Percentiles rank a stretch among this genome's conserved stretches.
Evolutionary conservation across 1,140 invertebrate genomes (phyloP).

Genomic region (Campoletis sonorensis): DNA sequence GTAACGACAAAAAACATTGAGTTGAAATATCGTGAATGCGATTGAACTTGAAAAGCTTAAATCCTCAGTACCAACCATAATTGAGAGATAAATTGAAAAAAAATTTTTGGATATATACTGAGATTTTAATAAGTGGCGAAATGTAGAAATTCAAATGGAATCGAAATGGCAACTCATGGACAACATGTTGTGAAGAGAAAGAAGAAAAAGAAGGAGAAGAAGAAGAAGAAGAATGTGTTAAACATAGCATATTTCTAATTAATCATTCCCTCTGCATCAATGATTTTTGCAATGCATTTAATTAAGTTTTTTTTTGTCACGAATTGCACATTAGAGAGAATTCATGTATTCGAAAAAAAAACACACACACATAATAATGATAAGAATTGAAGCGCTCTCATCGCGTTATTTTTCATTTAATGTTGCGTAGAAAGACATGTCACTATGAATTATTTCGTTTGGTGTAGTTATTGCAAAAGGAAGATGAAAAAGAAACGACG

Average conservation of each 20-base stretch:
- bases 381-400: neutral
- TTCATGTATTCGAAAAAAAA: slow-evolving; percentile 33
- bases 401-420: slow-evolving; percentile 14
- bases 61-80: neutral
- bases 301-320: slow-evolving; percentile 23
- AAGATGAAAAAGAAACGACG: slow-evolving; percentile 8
- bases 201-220: too few relatives aligned
- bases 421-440: neutral
- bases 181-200: neutral
- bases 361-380: neutral
- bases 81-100: neutral
- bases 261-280: slow-evolving; percentile 34
- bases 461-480: slow-evolving; percentile 18
- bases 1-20: too few relatives aligned
- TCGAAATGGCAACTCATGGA: neutral
- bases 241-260: slow-evolving; percentile 28
- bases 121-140: neutral
- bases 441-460: neutral
- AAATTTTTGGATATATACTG: neutral
- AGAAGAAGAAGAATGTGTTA: slow-evolving; percentile 20
- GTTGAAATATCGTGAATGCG: neutral
- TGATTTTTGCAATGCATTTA: slow-evolving; percentile 25
- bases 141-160: neutral
- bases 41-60: neutral
- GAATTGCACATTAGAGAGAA: slow-evolving; percentile 39